Evolutionary conservation across 2,797 vertebrate species (phyloP).

Genomic region (Sciaenops ocellatus): DNA sequence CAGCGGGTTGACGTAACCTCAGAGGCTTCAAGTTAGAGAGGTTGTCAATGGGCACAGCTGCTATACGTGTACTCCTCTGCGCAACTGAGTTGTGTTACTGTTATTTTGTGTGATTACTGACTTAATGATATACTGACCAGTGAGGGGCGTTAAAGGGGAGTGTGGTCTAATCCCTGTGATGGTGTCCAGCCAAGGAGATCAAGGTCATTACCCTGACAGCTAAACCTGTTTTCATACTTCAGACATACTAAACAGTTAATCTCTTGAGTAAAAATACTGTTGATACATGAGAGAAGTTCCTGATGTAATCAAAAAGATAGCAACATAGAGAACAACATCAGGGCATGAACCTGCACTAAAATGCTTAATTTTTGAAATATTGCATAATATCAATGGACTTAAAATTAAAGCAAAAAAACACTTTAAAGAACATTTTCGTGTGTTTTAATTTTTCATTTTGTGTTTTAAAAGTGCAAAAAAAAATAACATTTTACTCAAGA

Average conservation of each 20-base stretch:
- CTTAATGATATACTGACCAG: conserved; percentile 30
- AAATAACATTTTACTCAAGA: neutral
- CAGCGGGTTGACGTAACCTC: conserved; percentile 38
- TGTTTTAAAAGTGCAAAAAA: conserved; percentile 51
- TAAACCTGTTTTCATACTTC: conserved; percentile 17
- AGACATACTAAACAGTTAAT: conserved; percentile 37
- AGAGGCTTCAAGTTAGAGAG: neutral
- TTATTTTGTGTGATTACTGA: conserved; percentile 31
- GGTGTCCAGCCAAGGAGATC: conserved; percentile 16
- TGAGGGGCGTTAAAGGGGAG: conserved; percentile 1
- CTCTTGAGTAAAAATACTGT: neutral
- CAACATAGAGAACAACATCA: neutral
- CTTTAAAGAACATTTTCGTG: conserved; percentile 15
- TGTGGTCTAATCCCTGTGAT: conserved; percentile 1
- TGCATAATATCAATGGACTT: neutral
- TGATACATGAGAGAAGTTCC: neutral
- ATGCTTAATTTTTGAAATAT: neutral
- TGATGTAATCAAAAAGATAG: neutral
- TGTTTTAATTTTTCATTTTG: conserved; percentile 48
- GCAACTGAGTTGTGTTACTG: conserved; percentile 15
- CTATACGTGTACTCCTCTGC: conserved; percentile 18
- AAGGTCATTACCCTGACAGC: conserved; percentile 28
- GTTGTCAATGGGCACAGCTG: conserved; percentile 19
- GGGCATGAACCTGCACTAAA: neutral
- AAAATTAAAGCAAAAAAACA: neutral